phyloP scores from a whole-genome alignment of 2,888 invertebrate genomes.

The Drosophila hawaiiensis region DNA sequence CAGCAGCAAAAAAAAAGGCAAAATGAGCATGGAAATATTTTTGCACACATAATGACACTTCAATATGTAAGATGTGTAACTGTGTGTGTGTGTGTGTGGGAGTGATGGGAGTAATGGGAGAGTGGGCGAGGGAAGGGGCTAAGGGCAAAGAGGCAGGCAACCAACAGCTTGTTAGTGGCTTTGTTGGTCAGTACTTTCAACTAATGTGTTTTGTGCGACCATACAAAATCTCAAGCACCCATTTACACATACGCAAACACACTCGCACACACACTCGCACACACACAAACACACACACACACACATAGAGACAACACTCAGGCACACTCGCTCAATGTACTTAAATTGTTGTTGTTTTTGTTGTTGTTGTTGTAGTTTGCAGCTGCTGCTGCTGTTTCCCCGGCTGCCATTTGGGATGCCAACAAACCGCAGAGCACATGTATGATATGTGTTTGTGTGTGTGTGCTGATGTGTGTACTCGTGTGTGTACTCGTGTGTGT shows the following conservation, averaged over 20 bases:
- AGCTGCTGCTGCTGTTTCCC: slow-evolving; percentile 24
- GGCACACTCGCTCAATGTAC: slow-evolving; percentile 58
- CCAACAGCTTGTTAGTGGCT: slow-evolving; percentile 82
- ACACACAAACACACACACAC: slow-evolving; percentile 15
- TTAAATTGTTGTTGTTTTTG: slow-evolving; percentile 55
- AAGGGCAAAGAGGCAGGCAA: slow-evolving; percentile 15
- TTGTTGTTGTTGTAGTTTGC: slow-evolving; percentile 18
- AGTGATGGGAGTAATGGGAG: no score
- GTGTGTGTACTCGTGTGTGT: slow-evolving; percentile 12
- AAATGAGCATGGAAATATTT: slow-evolving; percentile 48
- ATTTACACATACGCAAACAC: slow-evolving; percentile 48
- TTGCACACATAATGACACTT: slow-evolving; percentile 60
- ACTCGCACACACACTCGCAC: slow-evolving; percentile 19
- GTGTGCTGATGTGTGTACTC: background rate
- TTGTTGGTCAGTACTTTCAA: slow-evolving; percentile 82
- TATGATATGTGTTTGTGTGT: slow-evolving; percentile 11
- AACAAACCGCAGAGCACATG: slow-evolving; percentile 64
- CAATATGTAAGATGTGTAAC: slow-evolving; percentile 56
- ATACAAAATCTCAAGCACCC: slow-evolving; percentile 76
- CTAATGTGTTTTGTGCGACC: slow-evolving; percentile 80
- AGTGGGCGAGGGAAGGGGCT: background rate
- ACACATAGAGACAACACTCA: slow-evolving; percentile 12
- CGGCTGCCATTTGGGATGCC: slow-evolving; percentile 55
- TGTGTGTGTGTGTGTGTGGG: slow-evolving; percentile 14
- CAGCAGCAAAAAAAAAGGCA: slow-evolving; percentile 31